These are phyloP conservation scores for Botrylloides violaceus DNA, from an alignment of 23 tunicate genomes.

Conservation along the genomic window DNA sequence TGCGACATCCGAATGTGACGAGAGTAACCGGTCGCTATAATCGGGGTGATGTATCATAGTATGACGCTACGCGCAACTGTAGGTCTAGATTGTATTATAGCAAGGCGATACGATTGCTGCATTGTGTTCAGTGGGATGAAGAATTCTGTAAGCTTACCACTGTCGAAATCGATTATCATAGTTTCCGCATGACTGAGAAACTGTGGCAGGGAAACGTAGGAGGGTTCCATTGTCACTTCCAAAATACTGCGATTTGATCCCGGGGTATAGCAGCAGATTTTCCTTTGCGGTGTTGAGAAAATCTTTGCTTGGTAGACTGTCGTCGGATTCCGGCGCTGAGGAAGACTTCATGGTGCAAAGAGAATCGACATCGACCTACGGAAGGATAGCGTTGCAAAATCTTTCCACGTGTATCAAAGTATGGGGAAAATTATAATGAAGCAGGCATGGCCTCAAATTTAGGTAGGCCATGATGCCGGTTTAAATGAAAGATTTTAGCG, in stretches of 20 bases:
- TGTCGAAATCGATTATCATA: slow-evolving; percentile 86
- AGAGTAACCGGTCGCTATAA: too few species aligned
- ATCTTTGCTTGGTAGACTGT: slow-evolving; percentile 27
- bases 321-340: slow-evolving; percentile 20
- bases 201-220: slow-evolving; percentile 49
- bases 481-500: too few species aligned
- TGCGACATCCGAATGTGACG: too few species aligned
- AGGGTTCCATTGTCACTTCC: slow-evolving; percentile 73
- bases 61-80: too few species aligned
- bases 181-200: slow-evolving; percentile 13
- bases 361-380: slow-evolving; percentile 31
- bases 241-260: slow-evolving; percentile 89
- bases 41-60: too few species aligned
- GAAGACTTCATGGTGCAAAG: slow-evolving; percentile 24
- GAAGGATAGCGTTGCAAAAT: too few species aligned
- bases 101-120: too few species aligned
- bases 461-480: too few species aligned
- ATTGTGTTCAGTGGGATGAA: too few species aligned
- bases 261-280: slow-evolving; percentile 30
- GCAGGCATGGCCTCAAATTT: too few species aligned
- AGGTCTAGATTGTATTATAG: too few species aligned
- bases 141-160: slow-evolving; percentile 54
- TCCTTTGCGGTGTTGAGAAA: slow-evolving; percentile 46
- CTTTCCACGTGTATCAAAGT: background rate
- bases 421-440: background rate